Evolutionary conservation across 2,888 invertebrate species (phyloP), one percentile per base, ranked within the genome.

Genomic region (Bembecia ichneumoniformis): DNA sequence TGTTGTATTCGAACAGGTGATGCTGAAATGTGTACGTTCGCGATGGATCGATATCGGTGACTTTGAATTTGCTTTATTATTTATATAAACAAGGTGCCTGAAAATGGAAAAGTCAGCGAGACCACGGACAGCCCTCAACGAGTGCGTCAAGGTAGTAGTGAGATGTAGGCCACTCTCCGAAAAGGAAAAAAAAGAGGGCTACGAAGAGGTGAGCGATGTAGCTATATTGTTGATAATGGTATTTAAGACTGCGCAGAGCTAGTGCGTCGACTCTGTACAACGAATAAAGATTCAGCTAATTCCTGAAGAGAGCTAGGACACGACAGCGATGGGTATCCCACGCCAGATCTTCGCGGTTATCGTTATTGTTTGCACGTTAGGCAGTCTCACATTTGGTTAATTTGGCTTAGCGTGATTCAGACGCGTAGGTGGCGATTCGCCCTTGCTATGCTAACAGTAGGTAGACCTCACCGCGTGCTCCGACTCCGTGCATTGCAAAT

Each of bases 141-240:
- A 98, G 83, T 93, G 95, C 69, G 97, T 99, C 53, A 97, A 97
- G 87, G 99, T 99, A 57, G 95, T 99, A 59, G 98, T 99, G 50
- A 89, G 99, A 74, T 98, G 98, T 87, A 92, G 99, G 50, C 99
- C 99, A 40, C 92, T 99, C 87, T 96, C 94, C 63, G 91, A 93
- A 58, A 94, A 93, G 63, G 99, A 99, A 86, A 90, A 89, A 36
- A 82, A 88, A 36, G 91, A 92, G 66, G 94, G 94, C 16, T 91
- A 92, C 82, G 89, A 82, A 53, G 92, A 93, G 82, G 87, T 88
- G 64, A 76, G 77, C 46, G 47, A 47, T 17, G 46, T 47, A 48
- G 52, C 50, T 55, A 54, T 57, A 59, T 62, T 66, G 67, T 68
- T 71, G 65, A 59, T 63, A 53, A 60, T 49, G 55, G 58, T 53